phyloP scores from a whole-genome alignment of 2,888 invertebrate genomes.

The Lissocephala sabroskyi region DNA sequence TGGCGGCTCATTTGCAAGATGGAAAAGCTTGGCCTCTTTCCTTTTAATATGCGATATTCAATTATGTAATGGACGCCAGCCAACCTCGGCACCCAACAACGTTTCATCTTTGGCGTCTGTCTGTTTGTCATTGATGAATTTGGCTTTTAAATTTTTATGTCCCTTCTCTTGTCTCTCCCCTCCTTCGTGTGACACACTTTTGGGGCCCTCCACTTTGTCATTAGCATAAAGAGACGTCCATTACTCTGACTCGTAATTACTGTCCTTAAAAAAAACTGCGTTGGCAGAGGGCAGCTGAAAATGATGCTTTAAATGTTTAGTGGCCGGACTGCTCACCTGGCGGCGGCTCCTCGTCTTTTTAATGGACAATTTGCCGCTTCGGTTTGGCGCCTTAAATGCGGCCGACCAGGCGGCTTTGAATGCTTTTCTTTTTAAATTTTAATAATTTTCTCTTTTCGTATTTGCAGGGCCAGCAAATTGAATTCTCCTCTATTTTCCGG shows the following conservation, averaged over 20 bases:
- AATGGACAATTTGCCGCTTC: no score
- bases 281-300: no score
- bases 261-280: not conserved
- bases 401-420: not conserved
- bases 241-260: slow-evolving; percentile 5
- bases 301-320: no score
- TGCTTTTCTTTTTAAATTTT: slow-evolving; percentile 17
- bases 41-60: no score
- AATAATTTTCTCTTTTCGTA: slow-evolving; percentile 16
- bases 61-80: no score
- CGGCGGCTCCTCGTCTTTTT: no score
- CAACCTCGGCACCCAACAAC: no score
- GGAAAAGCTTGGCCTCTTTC: no score
- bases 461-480: slow-evolving; percentile 30
- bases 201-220: slow-evolving; percentile 27
- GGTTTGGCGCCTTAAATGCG: not conserved
- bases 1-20: no score
- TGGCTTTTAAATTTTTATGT: slow-evolving; percentile 10
- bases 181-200: not conserved
- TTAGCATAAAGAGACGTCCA: slow-evolving; percentile 41
- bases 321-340: no score
- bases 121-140: slow-evolving; percentile 48
- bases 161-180: not conserved
- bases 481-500: slow-evolving; percentile 5
- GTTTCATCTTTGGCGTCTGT: slow-evolving; percentile 6